These are phyloP conservation scores for Polymixis flavicincta DNA, from an alignment of 2,888 invertebrate species.

Conservation along the genomic window DNA sequence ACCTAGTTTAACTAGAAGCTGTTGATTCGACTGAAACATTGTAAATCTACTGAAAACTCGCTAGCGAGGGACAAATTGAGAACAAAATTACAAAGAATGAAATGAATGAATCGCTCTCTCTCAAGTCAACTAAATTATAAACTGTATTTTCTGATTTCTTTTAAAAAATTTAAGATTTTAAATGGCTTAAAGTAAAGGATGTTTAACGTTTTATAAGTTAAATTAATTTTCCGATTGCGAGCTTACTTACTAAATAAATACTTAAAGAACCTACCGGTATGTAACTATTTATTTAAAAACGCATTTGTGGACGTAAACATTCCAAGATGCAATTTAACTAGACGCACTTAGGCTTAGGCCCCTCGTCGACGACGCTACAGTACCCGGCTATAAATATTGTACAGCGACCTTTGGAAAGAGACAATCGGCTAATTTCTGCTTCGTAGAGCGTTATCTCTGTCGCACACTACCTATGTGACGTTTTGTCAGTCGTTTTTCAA, in stretches of 20 bases:
- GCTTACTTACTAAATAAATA: constrained; percentile 7
- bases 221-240: neutral
- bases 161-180: neutral
- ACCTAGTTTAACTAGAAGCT: constrained; percentile 16
- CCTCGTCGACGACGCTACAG: neutral
- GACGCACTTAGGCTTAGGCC: neutral
- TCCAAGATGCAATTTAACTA: constrained; percentile 16
- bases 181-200: neutral
- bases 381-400: too few species aligned
- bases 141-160: neutral
- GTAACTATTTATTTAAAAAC: constrained; percentile 8
- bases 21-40: constrained; percentile 57
- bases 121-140: neutral
- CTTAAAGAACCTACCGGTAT: neutral
- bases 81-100: constrained; percentile 18
- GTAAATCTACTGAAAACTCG: constrained; percentile 38
- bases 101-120: constrained; percentile 7
- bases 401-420: too few species aligned
- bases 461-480: too few species aligned
- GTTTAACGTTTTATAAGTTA: neutral
- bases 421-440: too few species aligned
- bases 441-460: too few species aligned
- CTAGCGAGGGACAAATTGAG: constrained; percentile 7
- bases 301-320: neutral
- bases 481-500: too few species aligned